Evolutionary conservation across 2,797 vertebrate species (phyloP).

Genomic region (Sebastes steindachneri): DNA sequence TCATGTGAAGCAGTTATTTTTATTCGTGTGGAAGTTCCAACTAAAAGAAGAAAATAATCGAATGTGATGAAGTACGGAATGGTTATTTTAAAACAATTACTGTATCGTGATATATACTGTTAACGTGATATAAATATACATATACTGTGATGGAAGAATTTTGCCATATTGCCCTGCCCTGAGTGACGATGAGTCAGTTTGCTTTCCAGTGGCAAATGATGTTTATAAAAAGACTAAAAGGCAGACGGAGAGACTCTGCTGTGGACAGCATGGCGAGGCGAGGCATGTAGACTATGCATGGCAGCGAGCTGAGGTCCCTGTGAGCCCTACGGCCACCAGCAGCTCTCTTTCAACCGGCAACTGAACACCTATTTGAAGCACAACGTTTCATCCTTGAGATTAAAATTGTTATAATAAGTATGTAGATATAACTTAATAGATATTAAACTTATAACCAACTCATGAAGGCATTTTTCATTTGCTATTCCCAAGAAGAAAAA

Average conservation of each 20-base stretch:
- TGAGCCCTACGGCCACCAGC: not conserved
- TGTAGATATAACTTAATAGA: not conserved
- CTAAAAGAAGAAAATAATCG: too few species aligned
- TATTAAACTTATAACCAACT: not conserved
- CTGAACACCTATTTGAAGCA: not conserved
- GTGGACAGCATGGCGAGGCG: conserved; percentile 50
- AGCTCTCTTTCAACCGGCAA: not conserved
- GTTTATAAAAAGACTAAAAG: conserved; percentile 73
- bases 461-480: not conserved
- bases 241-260: conserved; percentile 52
- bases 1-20: too few species aligned
- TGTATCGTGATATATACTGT: too few species aligned
- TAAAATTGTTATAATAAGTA: not conserved
- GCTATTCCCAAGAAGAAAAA: not conserved
- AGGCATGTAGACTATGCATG: conserved; percentile 63
- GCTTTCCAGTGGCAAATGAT: conserved; percentile 48
- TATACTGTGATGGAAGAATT: too few species aligned
- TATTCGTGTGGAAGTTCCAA: too few species aligned
- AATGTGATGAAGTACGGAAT: too few species aligned
- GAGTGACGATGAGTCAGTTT: conserved; percentile 7
- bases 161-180: too few species aligned
- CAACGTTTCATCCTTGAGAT: not conserved
- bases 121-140: too few species aligned
- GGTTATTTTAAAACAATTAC: not conserved
- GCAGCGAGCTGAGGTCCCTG: not conserved